Conservation (phyloP, 2,113 vertebrate species). For the Formicarius rufipectus region DNA sequence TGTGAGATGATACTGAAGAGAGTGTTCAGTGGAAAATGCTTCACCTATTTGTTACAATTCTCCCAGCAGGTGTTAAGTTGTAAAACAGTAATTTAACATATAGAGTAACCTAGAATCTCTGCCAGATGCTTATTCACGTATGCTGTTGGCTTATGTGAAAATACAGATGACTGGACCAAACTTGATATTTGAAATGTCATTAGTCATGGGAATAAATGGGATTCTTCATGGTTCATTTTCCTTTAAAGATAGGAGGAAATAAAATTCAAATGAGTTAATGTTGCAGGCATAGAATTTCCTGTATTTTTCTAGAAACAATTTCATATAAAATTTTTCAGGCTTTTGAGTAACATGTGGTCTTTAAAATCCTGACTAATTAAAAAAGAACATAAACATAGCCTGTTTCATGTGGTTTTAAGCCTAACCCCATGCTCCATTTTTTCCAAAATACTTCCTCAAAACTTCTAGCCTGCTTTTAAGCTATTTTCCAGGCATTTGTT, state of each 20-base stretch:
- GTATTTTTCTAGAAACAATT: background rate
- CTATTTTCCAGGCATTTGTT: background rate
- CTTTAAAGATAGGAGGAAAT: background rate
- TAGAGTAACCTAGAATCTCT: slow-evolving; percentile 41
- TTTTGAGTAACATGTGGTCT: background rate
- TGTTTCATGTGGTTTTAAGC: slow-evolving; percentile 1
- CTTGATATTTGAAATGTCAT: background rate
- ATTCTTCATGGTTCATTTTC: background rate
- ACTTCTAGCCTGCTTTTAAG: background rate
- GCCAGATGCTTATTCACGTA: slow-evolving; percentile 1
- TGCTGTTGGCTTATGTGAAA: slow-evolving; percentile 12
- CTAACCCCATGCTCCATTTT: background rate
- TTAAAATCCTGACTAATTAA: background rate
- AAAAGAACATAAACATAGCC: background rate
- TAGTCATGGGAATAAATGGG: slow-evolving; percentile 1
- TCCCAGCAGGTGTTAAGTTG: background rate
- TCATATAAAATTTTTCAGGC: background rate
- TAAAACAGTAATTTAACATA: slow-evolving; percentile 52
- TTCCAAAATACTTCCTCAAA: background rate
- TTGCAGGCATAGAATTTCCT: background rate
- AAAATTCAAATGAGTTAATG: background rate
- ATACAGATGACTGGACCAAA: background rate
- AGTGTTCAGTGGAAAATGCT: slow-evolving; percentile 17
- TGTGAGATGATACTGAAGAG: background rate
- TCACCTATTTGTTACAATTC: slow-evolving; percentile 26